Evolutionary conservation across 2,888 invertebrate genomes (phyloP).

Genomic region (Chloromyia formosa): DNA sequence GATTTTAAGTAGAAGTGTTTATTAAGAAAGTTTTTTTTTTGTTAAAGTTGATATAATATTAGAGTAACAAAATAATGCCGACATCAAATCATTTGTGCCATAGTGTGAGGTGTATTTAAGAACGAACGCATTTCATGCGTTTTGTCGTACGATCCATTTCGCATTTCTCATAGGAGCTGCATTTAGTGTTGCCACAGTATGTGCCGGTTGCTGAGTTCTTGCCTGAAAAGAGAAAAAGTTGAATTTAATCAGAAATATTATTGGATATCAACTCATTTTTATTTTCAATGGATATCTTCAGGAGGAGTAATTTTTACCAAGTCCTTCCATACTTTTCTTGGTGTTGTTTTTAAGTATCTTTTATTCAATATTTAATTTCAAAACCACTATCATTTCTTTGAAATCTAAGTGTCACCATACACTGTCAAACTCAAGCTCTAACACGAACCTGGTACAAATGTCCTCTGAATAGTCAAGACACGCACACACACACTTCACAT

Average conservation of each 20-base stretch:
- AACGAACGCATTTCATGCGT: constrained; percentile 72
- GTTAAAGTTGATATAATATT: neutral
- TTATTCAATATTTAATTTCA: too few species aligned
- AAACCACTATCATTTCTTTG: too few species aligned
- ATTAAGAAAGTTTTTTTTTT: neutral
- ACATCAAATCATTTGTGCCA: neutral
- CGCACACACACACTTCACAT: too few species aligned
- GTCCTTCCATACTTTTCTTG: too few species aligned
- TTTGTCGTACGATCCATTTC: constrained; percentile 72
- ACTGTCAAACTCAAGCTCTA: too few species aligned
- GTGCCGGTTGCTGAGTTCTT: constrained; percentile 65
- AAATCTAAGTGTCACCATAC: too few species aligned
- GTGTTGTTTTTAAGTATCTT: too few species aligned
- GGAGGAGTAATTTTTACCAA: too few species aligned
- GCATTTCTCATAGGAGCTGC: constrained; percentile 74
- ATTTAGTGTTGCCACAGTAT: constrained; percentile 77
- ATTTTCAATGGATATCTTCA: too few species aligned
- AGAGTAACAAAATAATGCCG: neutral
- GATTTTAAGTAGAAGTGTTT: neutral
- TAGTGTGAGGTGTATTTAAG: constrained; percentile 56
- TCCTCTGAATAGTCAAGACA: too few species aligned
- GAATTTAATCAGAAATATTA: neutral
- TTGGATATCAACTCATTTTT: constrained; percentile 22
- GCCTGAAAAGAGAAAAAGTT: constrained; percentile 37
- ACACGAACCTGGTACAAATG: too few species aligned